Base-by-base conservation (phyloP, 2,113 vertebrate genomes). In the Saguinus midas region DNA sequence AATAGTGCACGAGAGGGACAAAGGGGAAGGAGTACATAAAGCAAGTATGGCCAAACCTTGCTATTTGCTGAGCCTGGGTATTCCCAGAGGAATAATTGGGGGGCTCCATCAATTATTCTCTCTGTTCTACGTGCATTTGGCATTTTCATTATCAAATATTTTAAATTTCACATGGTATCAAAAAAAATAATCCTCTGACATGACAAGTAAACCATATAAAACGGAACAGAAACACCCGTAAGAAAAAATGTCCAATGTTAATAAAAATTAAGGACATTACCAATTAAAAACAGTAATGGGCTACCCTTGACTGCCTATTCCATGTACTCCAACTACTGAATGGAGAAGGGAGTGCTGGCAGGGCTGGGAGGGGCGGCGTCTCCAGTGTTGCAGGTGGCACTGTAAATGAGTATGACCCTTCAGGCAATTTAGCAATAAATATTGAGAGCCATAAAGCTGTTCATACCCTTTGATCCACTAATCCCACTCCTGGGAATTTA, bases 401-500 rank as follows among this genome's bases (percentile, higher is more conserved):
- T 96, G 85, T 95, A 94, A 97, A 97, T 97, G 90, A 97, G 94
- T 96, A 96, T 94, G 97, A 97, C 96, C 97, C 90, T 95, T 78
- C 58, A 81, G 81, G 96, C 95, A 88, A 94, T 57, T 90, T 25
- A 79, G 97, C 94, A 92, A 97, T 98, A 97, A 97, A 98, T 97
- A 97, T 79, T 90, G 94, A 95, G 95, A 97, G 97, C 96, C 96
- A 97, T 97, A 97, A 98, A 97, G 81, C 97, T 96, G 97, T 93
- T 96, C 85, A 55, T 95, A 95, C 95, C 97, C 97, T 98, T 87
- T 98, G 97, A 97, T 96, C 97, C 94, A 92, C 96, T 97, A 97
- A 98, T 97, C 90, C 94, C 83, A 86, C 97, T 97, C 97, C 94
- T 97, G 97, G 97, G 97, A 97, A 97, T 97, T 97, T 92, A 94